Evolutionary conservation across 2,888 invertebrate genomes (phyloP), one percentile per base, ranked within the genome.

Genomic region (Empis livida): DNA sequence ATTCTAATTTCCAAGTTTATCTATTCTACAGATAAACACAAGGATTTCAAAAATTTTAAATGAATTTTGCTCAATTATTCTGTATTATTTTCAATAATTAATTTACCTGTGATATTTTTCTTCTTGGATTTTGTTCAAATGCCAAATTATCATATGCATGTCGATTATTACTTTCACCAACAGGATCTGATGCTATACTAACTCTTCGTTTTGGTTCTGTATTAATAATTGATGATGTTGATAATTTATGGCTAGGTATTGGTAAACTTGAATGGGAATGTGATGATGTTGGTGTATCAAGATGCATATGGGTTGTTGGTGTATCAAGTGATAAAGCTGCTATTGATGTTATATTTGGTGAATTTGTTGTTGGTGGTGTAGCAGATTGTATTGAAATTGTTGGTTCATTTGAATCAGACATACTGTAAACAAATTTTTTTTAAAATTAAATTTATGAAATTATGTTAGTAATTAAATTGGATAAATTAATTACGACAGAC

Each of bases 141-240:
- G 74, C 79, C 45, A 73, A 68, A 63, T 82, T 82, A 60, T 82
- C 82, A 51, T 80, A 73, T 41, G 77, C 80, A 41, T 53, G 51
- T 32, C 59, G 37, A 45, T 54, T 45, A 51, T 75, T 73, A 54
- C 73, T 73, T 14, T 63, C 55, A 62, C 54, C 52, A 39, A 72
- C 61, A 10, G 72, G 76, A 60, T 78, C 76, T 6, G 78, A 74
- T 65, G 75, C 76, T 51, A 80, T 79, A 57, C 79, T 79, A 13
- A 80, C 79, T 62, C 76, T 75, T 49, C 80, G 69, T 53, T 74
- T 77, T 10, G 68, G 65, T 45, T 75, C 76, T 53, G 71, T 70
- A 46, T 49, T 43, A 37, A 38, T 42, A 17, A 40, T 9, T 44
- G 44, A 44, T 47, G 35, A n/a, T n/a, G 35, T 35, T 13, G 35